Conservation (phyloP, 2,797 vertebrate genomes). For the Psittacula derbiana region DNA sequence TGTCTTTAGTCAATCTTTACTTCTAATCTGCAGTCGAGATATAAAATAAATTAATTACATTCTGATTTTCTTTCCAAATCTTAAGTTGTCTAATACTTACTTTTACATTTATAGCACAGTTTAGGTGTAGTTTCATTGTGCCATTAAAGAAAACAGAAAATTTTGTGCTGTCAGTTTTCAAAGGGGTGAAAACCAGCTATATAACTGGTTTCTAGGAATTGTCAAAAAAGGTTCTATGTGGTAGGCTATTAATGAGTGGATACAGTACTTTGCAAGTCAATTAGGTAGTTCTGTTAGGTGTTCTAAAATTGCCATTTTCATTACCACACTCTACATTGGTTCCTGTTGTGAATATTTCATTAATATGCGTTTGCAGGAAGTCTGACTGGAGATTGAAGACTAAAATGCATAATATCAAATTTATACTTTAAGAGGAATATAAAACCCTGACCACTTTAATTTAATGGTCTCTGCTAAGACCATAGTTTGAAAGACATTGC, state of each 20-base stretch:
- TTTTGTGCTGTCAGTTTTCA: background rate
- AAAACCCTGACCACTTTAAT: conserved; percentile 56
- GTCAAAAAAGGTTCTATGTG: background rate
- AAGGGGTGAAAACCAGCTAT: background rate
- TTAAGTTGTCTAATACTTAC: background rate
- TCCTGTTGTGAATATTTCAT: conserved; percentile 46
- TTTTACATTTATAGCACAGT: background rate
- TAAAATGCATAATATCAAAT: background rate
- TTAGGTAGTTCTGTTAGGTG: conserved; percentile 13
- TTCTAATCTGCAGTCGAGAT: conserved; percentile 45
- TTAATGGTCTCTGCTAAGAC: conserved; percentile 29
- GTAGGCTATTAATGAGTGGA: background rate
- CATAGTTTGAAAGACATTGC: background rate
- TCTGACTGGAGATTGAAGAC: conserved; percentile 26
- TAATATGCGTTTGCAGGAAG: conserved; percentile 54
- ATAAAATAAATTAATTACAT: conserved; percentile 33
- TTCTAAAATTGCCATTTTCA: conserved; percentile 47
- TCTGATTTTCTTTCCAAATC: conserved; percentile 41
- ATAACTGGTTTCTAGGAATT: background rate
- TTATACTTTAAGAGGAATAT: conserved; percentile 37
- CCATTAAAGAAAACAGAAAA: conserved; percentile 19
- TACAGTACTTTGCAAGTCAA: background rate
- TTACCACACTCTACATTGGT: background rate
- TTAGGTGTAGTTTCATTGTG: background rate
- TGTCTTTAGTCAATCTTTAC: conserved; percentile 61